Evolutionary conservation across 2,113 vertebrate species (phyloP).

Genomic region (Bufo gargarizans): DNA sequence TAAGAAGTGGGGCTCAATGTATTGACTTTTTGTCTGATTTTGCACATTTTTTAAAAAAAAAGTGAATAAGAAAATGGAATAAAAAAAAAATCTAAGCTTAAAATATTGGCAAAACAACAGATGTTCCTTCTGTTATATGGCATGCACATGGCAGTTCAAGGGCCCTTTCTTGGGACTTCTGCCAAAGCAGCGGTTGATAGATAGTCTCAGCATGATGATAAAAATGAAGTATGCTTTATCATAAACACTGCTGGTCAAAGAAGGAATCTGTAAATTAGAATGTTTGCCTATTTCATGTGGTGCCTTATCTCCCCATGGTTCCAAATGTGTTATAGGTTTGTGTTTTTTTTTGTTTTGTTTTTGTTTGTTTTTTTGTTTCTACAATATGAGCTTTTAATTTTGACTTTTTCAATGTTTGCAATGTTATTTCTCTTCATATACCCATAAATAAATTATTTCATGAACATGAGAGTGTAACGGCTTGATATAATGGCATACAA

Average conservation of each 20-base stretch:
- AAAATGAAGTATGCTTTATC: constrained; percentile 14
- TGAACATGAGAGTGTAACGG: neutral
- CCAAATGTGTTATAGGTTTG: neutral
- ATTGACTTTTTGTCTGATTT: no score
- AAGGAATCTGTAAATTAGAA: neutral
- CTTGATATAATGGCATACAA: neutral
- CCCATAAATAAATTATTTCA: neutral
- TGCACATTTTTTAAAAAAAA: neutral
- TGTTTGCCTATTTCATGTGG: neutral
- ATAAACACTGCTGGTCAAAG: neutral
- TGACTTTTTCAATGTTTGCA: neutral
- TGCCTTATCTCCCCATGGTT: neutral
- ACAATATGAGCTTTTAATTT: neutral
- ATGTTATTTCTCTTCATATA: neutral
- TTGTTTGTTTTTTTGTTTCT: neutral
- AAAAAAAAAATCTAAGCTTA: neutral
- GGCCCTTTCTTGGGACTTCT: constrained; percentile 17
- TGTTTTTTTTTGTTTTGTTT: neutral
- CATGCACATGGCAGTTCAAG: constrained; percentile 5
- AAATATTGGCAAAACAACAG: constrained; percentile 19
- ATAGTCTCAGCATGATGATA: constrained; percentile 21
- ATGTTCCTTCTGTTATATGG: constrained; percentile 10
- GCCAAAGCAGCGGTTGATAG: neutral
- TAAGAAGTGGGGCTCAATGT: neutral
- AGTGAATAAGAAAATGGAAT: neutral